Evolutionary conservation across 2,113 vertebrate genomes (phyloP), one percentile per base, ranked within the genome.

Genomic region (Mastomys coucha): DNA sequence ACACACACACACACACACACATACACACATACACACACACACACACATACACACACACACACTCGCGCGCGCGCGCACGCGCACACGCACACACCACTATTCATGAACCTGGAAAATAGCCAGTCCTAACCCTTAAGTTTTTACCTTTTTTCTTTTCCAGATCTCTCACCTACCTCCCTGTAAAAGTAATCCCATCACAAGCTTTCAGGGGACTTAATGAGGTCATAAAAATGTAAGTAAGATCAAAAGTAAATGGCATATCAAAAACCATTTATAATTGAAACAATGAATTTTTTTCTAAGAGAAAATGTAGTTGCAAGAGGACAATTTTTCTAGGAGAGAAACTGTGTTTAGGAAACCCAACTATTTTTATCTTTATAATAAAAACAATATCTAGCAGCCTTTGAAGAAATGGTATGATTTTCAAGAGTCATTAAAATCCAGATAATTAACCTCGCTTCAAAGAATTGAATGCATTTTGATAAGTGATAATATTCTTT

Each of bases 151-250:
- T 91, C 89, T 97, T 96, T 98, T 98, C 86, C 98, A 99, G 99
- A 97, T 98, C 98, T 58, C 98, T 99, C 94, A 98, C 97, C 75
- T 99, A 99, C 81, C 98, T 99, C 96, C 98, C 98, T 73, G 96
- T 99, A 95, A 99, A 98, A 98, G 98, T 99, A 97, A 99, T 99
- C 72, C 98, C 98, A 88, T 98, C 98, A 91, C 98, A 99, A 2
- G 99, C 99, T 26, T 99, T 99, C 98, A 99, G 98, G 97, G 99
- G 99, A 96, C 99, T 99, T 94, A 98, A 98, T 97, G 99, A 99
- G 98, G 97, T 99, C 75, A 97, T 98, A 81, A 98, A 98, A 96
- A 99, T 99, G 99, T 99, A 98, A 99, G 99, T 99, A 96, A 70
- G 73, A 88, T 95, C n/a, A n/a, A n/a, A n/a, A n/a, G n/a, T n/a